Base-by-base conservation (phyloP, 2,888 invertebrate genomes). In the Piscicola geometra region DNA sequence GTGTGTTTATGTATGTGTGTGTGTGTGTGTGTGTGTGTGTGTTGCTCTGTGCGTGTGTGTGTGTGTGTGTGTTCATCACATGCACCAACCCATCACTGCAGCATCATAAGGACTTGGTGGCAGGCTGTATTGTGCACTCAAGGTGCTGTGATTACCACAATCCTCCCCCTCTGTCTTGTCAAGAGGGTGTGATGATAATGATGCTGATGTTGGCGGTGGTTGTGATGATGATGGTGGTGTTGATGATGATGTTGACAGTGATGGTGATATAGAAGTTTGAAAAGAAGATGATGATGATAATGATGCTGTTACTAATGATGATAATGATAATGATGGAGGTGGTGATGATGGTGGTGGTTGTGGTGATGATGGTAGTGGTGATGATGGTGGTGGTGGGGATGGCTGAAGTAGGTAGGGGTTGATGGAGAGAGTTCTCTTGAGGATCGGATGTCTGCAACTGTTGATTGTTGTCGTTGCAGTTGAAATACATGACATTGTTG, bases 381-480 rank as follows among this genome's bases (percentile, higher is more conserved):
- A 18, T 18, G 60, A 56, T 18, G 60, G 60, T 5, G n/a, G n/a
- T 5, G 21, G 5, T 5, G 21, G 5, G n/a, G 60, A 25, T 5
- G n/a, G 60, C 5, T 21, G 60, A 25, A 25, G 5, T 18, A n/a
- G 25, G 60, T 3, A 5, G n/a, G 60, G 60, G 3, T 18, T 50
- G 56, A 3, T 56, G 52, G 72, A 72, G n/a, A 50, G 72, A 56
- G 56, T 56, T 56, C 72, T 56, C 33, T 56, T 50, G 30, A 32
- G 56, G 25, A 33, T 72, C 25, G 47, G 36, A 32, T 30, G 47
- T 15, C 9, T 0, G 41, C 41, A 5, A 15, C 41, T 41, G 41
- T 41, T 41, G 41, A 41, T 41, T 41, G 41, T 41, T 41, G 41
- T 41, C 15, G 41, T 9, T 9, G 41, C 9, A 9, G 41, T 41